A percentile compares a stretch with the other conserved stretches of the same genome.
phyloP scores from a whole-genome alignment of 2,797 vertebrate species.

The Adrianichthys oophorus region DNA sequence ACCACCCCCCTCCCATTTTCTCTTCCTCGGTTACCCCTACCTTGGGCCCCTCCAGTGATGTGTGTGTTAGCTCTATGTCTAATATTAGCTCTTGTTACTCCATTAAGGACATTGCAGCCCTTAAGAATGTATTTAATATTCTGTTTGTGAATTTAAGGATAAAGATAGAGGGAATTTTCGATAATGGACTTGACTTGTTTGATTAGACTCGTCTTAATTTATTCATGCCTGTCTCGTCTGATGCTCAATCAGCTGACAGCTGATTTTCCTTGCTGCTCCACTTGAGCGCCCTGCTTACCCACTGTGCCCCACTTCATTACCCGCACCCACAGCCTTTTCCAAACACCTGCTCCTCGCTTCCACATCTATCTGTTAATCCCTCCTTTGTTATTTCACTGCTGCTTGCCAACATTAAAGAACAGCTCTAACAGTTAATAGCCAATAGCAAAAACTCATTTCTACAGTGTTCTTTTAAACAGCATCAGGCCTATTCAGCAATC shows the following conservation, averaged over 20 bases:
- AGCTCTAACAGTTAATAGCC: neutral
- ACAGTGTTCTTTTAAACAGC: neutral
- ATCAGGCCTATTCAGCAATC: slow-evolving; percentile 11
- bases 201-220: slow-evolving; percentile 3
- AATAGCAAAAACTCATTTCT: neutral
- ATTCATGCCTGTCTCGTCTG: neutral
- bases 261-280: slow-evolving; percentile 37
- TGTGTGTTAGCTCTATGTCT: slow-evolving; percentile 1
- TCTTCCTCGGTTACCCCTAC: slow-evolving; percentile 34
- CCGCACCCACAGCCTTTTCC: slow-evolving; percentile 38
- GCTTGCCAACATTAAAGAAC: neutral
- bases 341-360: slow-evolving; percentile 48
- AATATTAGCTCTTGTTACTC: neutral
- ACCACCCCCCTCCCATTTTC: slow-evolving; percentile 40
- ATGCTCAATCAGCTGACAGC: slow-evolving; percentile 35
- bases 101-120: neutral
- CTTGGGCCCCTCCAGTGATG: slow-evolving; percentile 14
- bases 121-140: neutral
- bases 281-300: slow-evolving; percentile 31
- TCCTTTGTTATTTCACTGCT: neutral
- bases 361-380: slow-evolving; percentile 7
- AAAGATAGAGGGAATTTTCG: neutral
- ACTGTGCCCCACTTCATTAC: slow-evolving; percentile 43
- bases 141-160: neutral
- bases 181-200: too few relatives aligned